Evolutionary conservation across 2,888 invertebrate genomes (phyloP).

Genomic region (Achlya flavicornis): DNA sequence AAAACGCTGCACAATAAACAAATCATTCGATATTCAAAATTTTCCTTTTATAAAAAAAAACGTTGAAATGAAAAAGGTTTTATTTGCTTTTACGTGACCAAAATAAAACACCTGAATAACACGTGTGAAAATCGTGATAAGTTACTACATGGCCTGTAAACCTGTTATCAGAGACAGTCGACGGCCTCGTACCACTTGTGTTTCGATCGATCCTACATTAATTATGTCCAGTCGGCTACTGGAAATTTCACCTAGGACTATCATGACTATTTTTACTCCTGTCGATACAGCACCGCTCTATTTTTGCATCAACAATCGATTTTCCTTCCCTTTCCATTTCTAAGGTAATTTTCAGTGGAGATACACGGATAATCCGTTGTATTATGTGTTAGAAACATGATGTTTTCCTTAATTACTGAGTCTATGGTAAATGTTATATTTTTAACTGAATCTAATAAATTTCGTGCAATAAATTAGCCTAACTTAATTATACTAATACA

Average conservation of each 20-base stretch:
- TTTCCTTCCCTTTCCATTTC: not conserved
- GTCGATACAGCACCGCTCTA: not conserved
- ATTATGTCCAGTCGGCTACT: constrained; percentile 25
- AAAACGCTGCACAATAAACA: no score
- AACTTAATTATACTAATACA: not conserved
- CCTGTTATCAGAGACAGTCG: constrained; percentile 12
- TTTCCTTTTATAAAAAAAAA: no score
- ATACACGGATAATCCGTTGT: not conserved
- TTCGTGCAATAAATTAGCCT: not conserved
- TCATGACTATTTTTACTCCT: constrained; percentile 3
- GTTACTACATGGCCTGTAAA: constrained; percentile 4
- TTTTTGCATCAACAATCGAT: not conserved
- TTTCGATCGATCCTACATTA: constrained; percentile 30
- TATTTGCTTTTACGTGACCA: not conserved
- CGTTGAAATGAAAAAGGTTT: not conserved
- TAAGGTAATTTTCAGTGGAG: not conserved
- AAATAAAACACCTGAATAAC: not conserved
- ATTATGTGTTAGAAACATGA: not conserved
- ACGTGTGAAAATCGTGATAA: constrained; percentile 12
- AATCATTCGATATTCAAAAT: no score
- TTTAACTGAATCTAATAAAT: not conserved
- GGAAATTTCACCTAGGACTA: constrained; percentile 15
- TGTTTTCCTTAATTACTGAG: not conserved
- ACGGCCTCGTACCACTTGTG: constrained; percentile 17
- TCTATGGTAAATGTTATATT: not conserved